Conservation (phyloP, 1,140 invertebrate genomes). For the Sycobia sp. region DNA sequence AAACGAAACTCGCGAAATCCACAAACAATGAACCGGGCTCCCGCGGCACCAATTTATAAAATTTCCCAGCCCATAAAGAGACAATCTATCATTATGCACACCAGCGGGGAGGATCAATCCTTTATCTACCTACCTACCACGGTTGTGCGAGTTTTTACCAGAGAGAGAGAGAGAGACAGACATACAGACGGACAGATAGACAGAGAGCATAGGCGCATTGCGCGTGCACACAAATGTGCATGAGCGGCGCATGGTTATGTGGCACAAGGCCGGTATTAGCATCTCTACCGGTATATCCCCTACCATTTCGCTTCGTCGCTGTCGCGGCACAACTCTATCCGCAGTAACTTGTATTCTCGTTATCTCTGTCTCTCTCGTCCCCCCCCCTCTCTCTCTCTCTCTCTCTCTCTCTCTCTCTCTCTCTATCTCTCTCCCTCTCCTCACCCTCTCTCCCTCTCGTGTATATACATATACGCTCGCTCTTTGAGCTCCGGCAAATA, state of each 20-base stretch:
- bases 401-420: slow-evolving; percentile 37
- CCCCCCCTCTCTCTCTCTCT: slow-evolving; percentile 49
- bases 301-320: slow-evolving; percentile 40
- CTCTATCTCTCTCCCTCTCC: slow-evolving; percentile 33
- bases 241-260: slow-evolving; percentile 49
- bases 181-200: no score
- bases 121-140: no score
- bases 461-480: no score
- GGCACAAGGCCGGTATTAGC: slow-evolving; percentile 63
- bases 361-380: slow-evolving; percentile 44
- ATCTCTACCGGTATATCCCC: slow-evolving; percentile 62
- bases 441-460: no score
- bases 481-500: no score
- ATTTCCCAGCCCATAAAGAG: slow-evolving; percentile 16
- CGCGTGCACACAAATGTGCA: no score
- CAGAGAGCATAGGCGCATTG: no score
- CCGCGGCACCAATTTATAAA: no score
- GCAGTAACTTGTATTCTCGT: slow-evolving; percentile 56
- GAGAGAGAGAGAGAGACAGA: slow-evolving; percentile 18
- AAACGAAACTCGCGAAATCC: no score
- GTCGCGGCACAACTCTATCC: slow-evolving; percentile 53
- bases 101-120: not conserved
- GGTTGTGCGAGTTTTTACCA: slow-evolving; percentile 12
- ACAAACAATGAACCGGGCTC: no score
- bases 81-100: not conserved